Percentiles rank a stretch among this genome's conserved stretches.
phyloP scores from a whole-genome alignment of 23 tunicate genomes.

The Trididemnum nubilum region DNA sequence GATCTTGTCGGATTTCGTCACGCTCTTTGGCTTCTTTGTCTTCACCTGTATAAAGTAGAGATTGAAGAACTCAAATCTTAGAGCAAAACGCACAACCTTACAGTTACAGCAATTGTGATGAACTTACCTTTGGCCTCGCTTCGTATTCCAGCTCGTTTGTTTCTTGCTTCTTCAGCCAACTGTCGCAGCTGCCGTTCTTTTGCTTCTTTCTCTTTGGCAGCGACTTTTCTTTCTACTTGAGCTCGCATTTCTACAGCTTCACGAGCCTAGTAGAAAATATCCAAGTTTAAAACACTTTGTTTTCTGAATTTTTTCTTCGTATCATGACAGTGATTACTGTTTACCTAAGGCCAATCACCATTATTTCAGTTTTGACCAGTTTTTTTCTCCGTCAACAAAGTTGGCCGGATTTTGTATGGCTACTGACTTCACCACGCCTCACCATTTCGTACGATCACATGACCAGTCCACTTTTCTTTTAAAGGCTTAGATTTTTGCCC shows the following conservation, averaged over 20 bases:
- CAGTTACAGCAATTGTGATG: background rate
- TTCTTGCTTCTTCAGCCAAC: constrained; percentile 94
- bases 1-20: constrained; percentile 84
- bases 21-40: constrained; percentile 79
- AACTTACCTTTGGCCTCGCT: constrained; percentile 73
- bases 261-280: constrained; percentile 82
- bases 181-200: constrained; percentile 92
- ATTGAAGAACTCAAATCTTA: background rate
- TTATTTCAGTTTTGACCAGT: too few species aligned
- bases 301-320: too few species aligned
- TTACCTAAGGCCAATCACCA: too few species aligned
- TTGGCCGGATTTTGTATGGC: too few species aligned
- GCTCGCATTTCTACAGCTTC: constrained; percentile 99
- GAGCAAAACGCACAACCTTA: background rate
- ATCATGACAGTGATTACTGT: too few species aligned
- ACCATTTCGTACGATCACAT: too few species aligned
- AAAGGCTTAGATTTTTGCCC: too few species aligned
- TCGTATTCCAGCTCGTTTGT: constrained; percentile 80
- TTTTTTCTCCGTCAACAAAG: too few species aligned
- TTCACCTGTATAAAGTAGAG: constrained; percentile 1
- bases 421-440: too few species aligned
- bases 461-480: too few species aligned
- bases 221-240: constrained; percentile 91
- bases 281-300: too few species aligned
- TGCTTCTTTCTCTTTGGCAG: constrained; percentile 91